Conservation (phyloP, 1,140 invertebrate species). For the Ericerus pela region DNA sequence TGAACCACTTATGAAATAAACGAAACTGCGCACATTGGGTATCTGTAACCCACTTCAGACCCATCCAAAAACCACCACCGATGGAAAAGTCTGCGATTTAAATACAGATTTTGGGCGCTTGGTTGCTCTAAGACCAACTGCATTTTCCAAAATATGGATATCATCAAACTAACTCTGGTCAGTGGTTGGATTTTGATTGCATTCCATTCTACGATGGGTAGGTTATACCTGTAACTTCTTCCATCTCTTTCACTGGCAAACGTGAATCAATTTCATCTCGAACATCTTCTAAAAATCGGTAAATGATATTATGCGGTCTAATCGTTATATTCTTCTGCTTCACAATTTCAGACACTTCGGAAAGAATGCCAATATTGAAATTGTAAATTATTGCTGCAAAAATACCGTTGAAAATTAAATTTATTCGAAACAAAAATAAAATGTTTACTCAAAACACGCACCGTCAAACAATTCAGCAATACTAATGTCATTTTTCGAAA, state of each 20-base stretch:
- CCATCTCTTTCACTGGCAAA: slow-evolving; percentile 52
- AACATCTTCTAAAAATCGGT: slow-evolving; percentile 76
- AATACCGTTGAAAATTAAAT: too few relatives aligned
- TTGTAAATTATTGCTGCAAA: slow-evolving; percentile 61
- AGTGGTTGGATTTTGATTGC: too few relatives aligned
- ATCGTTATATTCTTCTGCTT: slow-evolving; percentile 42
- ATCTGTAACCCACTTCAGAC: too few relatives aligned
- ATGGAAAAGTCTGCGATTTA: too few relatives aligned
- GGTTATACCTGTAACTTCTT: slow-evolving; percentile 62
- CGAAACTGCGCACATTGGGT: too few relatives aligned
- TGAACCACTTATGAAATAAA: not conserved
- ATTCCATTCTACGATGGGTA: too few relatives aligned
- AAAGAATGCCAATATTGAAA: slow-evolving; percentile 57
- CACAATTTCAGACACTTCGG: slow-evolving; percentile 35
- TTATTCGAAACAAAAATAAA: too few relatives aligned
- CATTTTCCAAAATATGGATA: too few relatives aligned
- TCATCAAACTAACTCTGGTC: too few relatives aligned
- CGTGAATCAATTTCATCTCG: slow-evolving; percentile 59
- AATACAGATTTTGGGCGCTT: too few relatives aligned
- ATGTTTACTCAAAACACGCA: slow-evolving; percentile 26
- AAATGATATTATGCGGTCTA: slow-evolving; percentile 70
- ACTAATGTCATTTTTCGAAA: slow-evolving; percentile 71
- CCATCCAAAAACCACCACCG: too few relatives aligned
- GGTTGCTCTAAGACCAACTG: too few relatives aligned
- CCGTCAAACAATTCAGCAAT: slow-evolving; percentile 68